These are phyloP conservation scores for Mola mola DNA, from an alignment of 2,113 vertebrate species.

Conservation along the genomic window DNA sequence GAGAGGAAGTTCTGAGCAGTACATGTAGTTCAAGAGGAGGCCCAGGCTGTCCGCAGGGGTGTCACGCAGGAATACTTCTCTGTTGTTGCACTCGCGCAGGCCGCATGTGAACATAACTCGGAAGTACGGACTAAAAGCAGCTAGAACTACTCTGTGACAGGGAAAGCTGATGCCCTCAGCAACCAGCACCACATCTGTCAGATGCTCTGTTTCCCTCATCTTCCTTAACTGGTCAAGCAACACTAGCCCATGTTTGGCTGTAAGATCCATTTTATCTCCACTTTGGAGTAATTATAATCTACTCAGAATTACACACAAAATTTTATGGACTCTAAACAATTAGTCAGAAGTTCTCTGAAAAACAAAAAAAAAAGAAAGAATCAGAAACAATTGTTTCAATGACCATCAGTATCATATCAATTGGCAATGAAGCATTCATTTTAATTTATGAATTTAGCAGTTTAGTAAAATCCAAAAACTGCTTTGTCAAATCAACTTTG, in stretches of 20 bases:
- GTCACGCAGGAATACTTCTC: slow-evolving; percentile 87
- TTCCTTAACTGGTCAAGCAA: slow-evolving; percentile 86
- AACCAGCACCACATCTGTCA: slow-evolving; percentile 90
- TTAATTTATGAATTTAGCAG: no score
- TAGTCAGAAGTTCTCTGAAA: slow-evolving; percentile 37
- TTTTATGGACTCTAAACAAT: slow-evolving; percentile 1
- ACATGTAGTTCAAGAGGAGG: slow-evolving; percentile 90
- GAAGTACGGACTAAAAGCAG: slow-evolving; percentile 96
- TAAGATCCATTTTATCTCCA: slow-evolving; percentile 82
- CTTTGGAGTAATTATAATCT: slow-evolving; percentile 1
- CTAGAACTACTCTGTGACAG: slow-evolving; percentile 92
- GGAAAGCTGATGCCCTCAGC: slow-evolving; percentile 91
- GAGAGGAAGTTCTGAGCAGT: slow-evolving; percentile 86
- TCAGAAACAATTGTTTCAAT: no score
- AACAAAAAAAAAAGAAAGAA: slow-evolving; percentile 13
- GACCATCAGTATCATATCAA: no score
- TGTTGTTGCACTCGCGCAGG: slow-evolving; percentile 86
- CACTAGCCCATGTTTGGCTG: slow-evolving; percentile 82
- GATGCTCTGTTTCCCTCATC: slow-evolving; percentile 88
- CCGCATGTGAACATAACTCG: slow-evolving; percentile 97
- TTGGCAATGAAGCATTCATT: no score
- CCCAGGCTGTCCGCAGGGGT: slow-evolving; percentile 87
- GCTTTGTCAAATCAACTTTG: background rate
- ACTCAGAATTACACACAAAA: slow-evolving; percentile 2
- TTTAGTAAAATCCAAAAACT: background rate